These are phyloP conservation scores for Pterois miles DNA, from an alignment of 2,797 vertebrate genomes.

Conservation along the genomic window DNA sequence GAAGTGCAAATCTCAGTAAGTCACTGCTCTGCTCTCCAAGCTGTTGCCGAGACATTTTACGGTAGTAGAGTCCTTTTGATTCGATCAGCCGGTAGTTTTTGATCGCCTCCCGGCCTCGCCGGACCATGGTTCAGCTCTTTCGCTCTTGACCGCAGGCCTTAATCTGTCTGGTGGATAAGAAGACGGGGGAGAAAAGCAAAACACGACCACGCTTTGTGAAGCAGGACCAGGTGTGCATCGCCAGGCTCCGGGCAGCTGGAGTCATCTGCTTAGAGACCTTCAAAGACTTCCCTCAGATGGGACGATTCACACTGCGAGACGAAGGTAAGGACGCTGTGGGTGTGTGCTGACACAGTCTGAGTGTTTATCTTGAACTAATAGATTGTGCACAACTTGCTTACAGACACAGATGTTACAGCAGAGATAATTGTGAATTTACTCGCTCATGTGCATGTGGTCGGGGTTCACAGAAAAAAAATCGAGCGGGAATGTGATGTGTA, in stretches of 20 bases:
- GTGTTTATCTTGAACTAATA: not conserved
- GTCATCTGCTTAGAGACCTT: slow-evolving; percentile 99
- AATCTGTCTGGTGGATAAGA: slow-evolving; percentile 99
- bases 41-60: not conserved
- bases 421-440: not conserved
- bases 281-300: slow-evolving; percentile 99
- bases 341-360: not conserved
- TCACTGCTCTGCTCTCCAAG: not conserved
- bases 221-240: slow-evolving; percentile 99
- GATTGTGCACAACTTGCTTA: not conserved
- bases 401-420: too few relatives aligned
- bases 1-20: slow-evolving; percentile 98
- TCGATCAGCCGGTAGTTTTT: not conserved
- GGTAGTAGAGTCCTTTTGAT: not conserved
- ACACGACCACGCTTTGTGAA: slow-evolving; percentile 97
- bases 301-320: slow-evolving; percentile 96
- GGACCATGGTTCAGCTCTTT: not conserved
- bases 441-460: not conserved
- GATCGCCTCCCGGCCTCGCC: not conserved
- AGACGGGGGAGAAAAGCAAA: slow-evolving; percentile 98
- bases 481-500: too few relatives aligned
- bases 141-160: slow-evolving; percentile 86
- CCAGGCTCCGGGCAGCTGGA: slow-evolving; percentile 93
- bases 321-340: slow-evolving; percentile 85
- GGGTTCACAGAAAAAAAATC: too few relatives aligned